Base-by-base conservation (phyloP, 2,888 invertebrate species). In the Diaphora mendica region DNA sequence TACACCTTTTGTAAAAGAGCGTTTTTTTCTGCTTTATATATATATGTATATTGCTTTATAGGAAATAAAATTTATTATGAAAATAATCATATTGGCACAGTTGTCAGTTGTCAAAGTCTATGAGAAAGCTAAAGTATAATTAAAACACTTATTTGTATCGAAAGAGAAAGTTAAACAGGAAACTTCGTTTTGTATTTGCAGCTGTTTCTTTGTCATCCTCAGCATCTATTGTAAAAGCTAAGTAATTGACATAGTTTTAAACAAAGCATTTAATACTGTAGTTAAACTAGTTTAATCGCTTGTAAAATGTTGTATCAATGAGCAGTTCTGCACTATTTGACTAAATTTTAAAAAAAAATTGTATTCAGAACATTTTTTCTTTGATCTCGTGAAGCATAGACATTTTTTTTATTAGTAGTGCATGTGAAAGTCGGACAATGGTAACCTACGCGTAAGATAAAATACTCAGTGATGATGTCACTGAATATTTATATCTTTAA, bases 81-180 rank as follows among this genome's bases (percentile, higher is more conserved):
- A 15, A 48, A 71, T 71, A 51, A 73, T 67, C 72, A 67, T 79
- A 74, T 30, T 55, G 65, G 42, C 76, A 23, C 71, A 77, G 73
- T 68, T 72, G 77, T n/a, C 81, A 82, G 82, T 80, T 73, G 35
- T 33, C 26, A 71, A 84, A 88, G 87, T 88, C 85, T 88, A 89
- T 92, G 93, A 86, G 94, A 94, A 93, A 92, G 30, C 30, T 59
- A 17, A 30, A 30, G 90, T 89, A 83, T 85, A 84, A 78, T 84
- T 88, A 90, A 88, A 88, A 87, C 80, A 83, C 82, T 80, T 89
- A 90, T 93, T 91, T 91, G 88, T 88, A 91, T 88, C 77, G 88
- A 89, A 85, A 90, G 94, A 88, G 94, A 94, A 94, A 94, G 93
- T 86, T 62, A 82, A 83, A 86, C 89, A 90, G 89, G 89, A 91